A percentile compares a stretch with the other conserved stretches of the same genome.
These are phyloP conservation scores for Nestor notabilis DNA, from an alignment of 2,113 vertebrate genomes.

Conservation along the genomic window DNA sequence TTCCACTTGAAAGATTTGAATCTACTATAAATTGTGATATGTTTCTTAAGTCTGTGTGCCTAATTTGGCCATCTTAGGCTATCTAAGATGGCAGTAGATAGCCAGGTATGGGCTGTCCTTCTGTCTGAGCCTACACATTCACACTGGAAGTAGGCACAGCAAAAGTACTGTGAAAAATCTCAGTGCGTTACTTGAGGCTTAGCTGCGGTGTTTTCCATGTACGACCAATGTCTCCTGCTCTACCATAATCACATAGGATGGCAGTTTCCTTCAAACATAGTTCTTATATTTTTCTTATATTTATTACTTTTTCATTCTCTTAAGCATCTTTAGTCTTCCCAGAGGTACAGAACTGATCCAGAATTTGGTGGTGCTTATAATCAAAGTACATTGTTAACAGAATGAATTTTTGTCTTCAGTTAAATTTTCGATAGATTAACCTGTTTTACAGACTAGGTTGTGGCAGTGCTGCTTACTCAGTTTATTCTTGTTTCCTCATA, in stretches of 20 bases:
- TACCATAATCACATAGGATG: neutral
- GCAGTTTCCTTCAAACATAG: neutral
- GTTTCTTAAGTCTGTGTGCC: neutral
- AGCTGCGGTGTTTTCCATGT: neutral
- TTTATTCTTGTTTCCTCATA: neutral
- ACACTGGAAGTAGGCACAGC: neutral
- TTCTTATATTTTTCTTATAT: neutral
- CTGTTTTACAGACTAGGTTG: neutral
- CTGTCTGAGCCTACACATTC: neutral
- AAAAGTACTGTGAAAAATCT: neutral
- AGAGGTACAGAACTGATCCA: neutral
- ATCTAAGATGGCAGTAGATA: neutral
- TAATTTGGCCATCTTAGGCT: neutral
- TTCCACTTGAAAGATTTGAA: neutral
- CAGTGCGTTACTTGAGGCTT: neutral
- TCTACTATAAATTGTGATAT: neutral
- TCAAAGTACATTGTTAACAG: neutral
- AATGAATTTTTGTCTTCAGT: neutral
- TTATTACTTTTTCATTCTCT: neutral
- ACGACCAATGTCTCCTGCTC: neutral
- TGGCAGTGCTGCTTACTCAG: neutral
- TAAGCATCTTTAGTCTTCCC: neutral
- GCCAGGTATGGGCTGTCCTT: neutral
- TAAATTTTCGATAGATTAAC: neutral
- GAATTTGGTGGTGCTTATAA: neutral